Evolutionary conservation across 1,140 invertebrate genomes (phyloP).

Genomic region (Aphaenogaster floridana): DNA sequence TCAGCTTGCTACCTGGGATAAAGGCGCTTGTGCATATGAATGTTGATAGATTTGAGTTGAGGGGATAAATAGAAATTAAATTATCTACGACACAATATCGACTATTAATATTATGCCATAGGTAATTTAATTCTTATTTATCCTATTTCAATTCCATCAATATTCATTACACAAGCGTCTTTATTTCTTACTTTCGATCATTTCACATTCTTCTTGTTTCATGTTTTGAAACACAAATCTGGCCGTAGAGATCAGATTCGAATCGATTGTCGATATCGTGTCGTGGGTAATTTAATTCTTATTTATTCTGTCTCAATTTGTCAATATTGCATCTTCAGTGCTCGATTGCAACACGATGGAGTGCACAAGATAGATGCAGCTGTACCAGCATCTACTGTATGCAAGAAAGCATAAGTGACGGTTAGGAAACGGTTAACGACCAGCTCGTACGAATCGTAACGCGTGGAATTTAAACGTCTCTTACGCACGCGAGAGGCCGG

Average conservation of each 20-base stretch:
- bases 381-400: background rate
- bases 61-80: background rate
- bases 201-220: background rate
- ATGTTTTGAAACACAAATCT: background rate
- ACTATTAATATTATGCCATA: background rate
- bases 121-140: background rate
- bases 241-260: background rate
- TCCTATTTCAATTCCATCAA: background rate
- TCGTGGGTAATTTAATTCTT: conserved; percentile 7
- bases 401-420: conserved; percentile 20
- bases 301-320: background rate
- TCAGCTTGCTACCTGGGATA: background rate
- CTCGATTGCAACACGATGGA: background rate
- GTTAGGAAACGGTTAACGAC: conserved; percentile 24
- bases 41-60: background rate
- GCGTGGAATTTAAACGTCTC: conserved; percentile 34
- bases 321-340: conserved; percentile 5
- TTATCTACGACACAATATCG: background rate
- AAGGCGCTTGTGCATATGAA: background rate
- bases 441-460: conserved; percentile 14
- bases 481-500: conserved; percentile 5
- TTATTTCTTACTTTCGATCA: background rate
- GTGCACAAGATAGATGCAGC: background rate
- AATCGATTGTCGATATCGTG: background rate
- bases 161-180: background rate